A percentile compares a stretch with the other conserved stretches of the same genome.
phyloP scores from a whole-genome alignment of 2,113 vertebrate species.

The Nibea coibor region DNA sequence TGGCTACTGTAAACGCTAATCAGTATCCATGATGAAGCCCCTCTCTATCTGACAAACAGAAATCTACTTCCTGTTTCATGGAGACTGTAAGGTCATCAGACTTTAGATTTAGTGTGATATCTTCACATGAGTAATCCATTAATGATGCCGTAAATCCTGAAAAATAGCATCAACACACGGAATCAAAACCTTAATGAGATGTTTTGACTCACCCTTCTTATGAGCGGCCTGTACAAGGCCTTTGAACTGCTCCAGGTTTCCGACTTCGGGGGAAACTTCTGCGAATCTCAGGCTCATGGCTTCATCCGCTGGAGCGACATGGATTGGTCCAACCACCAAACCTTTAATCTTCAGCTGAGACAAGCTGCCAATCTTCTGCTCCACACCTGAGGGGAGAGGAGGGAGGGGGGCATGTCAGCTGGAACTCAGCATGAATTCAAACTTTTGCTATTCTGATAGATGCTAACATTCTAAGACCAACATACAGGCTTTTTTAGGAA shows the following conservation, averaged over 20 bases:
- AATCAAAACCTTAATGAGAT: not conserved
- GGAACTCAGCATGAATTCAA: no score
- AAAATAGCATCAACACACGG: not conserved
- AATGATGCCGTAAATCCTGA: not conserved
- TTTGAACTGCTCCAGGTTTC: constrained; percentile 81
- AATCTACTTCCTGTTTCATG: no score
- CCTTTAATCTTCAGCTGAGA: constrained; percentile 86
- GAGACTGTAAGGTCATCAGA: no score
- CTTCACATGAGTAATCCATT: not conserved
- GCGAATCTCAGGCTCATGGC: constrained; percentile 72
- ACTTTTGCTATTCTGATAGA: no score
- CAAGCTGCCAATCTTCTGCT: constrained; percentile 77
- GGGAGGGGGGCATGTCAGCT: no score
- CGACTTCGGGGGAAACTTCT: constrained; percentile 72
- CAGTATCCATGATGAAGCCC: no score
- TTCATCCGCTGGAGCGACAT: constrained; percentile 77
- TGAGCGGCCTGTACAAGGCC: constrained; percentile 80
- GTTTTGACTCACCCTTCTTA: constrained; percentile 83
- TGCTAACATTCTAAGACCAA: no score
- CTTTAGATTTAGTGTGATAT: no score
- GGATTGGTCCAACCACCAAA: constrained; percentile 87
- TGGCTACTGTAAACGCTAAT: no score
- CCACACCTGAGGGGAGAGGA: constrained; percentile 79
- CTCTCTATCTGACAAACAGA: no score
- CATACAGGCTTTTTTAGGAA: no score